Percentiles rank a stretch among this genome's conserved stretches.
Conservation (phyloP, 2,888 invertebrate species). For the Orgyia antiqua region DNA sequence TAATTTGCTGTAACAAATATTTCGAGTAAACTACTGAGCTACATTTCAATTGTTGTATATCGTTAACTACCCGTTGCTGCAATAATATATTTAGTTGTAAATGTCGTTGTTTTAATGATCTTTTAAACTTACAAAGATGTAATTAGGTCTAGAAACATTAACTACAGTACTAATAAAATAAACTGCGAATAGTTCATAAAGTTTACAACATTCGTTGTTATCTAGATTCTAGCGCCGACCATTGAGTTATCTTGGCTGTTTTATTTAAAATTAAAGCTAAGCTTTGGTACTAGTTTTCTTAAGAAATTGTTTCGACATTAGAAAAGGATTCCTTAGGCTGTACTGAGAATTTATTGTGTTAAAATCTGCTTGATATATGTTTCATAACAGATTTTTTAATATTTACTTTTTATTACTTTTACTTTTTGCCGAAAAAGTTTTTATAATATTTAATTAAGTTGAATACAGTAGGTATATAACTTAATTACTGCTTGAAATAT, state of each 20-base stretch:
- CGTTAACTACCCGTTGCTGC: conserved; percentile 5
- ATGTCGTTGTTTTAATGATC: neutral
- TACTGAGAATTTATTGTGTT: too few relatives aligned
- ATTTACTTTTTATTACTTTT: too few relatives aligned
- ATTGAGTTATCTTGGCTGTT: conserved; percentile 8
- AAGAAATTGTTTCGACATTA: too few relatives aligned
- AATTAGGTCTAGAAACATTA: conserved; percentile 9
- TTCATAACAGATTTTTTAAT: too few relatives aligned
- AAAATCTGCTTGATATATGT: too few relatives aligned
- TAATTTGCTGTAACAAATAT: conserved; percentile 19
- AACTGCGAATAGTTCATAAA: conserved; percentile 9
- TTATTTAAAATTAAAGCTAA: conserved; percentile 1
- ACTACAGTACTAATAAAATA: conserved; percentile 9
- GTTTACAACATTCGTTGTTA: conserved; percentile 2
- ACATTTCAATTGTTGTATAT: conserved; percentile 13
- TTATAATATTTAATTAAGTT: too few relatives aligned
- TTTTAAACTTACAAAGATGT: conserved; percentile 6
- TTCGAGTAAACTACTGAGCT: conserved; percentile 18
- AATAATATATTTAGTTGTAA: conserved; percentile 5
- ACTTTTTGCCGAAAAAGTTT: too few relatives aligned
- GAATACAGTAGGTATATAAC: too few relatives aligned
- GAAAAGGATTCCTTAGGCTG: too few relatives aligned
- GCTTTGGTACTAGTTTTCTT: neutral
- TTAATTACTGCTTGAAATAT: too few relatives aligned
- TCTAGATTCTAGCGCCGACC: conserved; percentile 9